Percentiles rank a stretch among this genome's conserved stretches.
These are phyloP conservation scores for Tipula vernalis DNA, from an alignment of 2,888 invertebrate species.

Conservation along the genomic window DNA sequence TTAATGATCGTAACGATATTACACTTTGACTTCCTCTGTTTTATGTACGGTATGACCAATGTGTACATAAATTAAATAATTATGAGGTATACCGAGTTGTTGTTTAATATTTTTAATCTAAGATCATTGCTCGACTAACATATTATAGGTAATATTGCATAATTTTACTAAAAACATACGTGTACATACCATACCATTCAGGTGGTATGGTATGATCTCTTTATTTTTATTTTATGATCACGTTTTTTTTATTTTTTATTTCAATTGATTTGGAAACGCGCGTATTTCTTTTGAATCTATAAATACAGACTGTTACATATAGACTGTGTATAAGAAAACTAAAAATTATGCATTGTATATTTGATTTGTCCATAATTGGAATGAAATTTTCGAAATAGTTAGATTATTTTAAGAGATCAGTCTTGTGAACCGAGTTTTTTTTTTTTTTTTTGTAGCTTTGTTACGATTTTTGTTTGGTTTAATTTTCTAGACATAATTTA, in stretches of 20 bases:
- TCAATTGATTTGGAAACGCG: background rate
- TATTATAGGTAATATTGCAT: background rate
- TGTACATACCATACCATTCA: background rate
- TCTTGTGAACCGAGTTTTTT: background rate
- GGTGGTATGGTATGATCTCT: slow-evolving; percentile 4
- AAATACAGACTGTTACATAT: background rate
- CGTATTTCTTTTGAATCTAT: background rate
- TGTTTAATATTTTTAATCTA: background rate
- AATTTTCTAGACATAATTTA: background rate
- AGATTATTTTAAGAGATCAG: background rate
- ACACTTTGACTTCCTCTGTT: background rate
- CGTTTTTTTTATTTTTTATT: background rate
- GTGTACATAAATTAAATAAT: background rate
- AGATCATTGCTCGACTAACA: background rate
- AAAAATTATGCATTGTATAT: background rate
- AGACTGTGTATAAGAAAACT: background rate
- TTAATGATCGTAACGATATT: background rate
- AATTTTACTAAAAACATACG: background rate
- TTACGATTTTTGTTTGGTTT: background rate
- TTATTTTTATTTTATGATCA: background rate
- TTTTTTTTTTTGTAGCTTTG: background rate
- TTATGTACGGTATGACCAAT: background rate
- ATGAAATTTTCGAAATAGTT: background rate
- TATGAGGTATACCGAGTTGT: background rate
- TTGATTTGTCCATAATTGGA: slow-evolving; percentile 4